Percentiles rank a stretch among this genome's conserved stretches.
Evolutionary conservation across 2,113 vertebrate genomes (phyloP).

Genomic region (Himantopus leucocephalus): DNA sequence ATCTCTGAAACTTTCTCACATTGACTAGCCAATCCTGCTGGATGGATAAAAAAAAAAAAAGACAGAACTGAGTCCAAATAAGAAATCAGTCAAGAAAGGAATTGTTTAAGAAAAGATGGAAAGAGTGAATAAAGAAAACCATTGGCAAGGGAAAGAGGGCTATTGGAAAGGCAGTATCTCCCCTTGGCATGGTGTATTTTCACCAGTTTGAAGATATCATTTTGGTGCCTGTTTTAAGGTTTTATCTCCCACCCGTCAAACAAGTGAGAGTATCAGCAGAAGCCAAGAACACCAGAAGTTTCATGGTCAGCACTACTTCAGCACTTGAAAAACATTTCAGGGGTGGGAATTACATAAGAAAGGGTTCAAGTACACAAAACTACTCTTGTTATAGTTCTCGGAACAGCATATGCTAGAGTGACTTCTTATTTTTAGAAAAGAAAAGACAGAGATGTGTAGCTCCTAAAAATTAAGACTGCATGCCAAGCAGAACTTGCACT

Average conservation of each 20-base stretch:
- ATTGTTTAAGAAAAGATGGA: not conserved
- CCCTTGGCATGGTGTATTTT: not conserved
- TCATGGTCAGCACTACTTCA: not conserved
- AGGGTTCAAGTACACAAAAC: not conserved
- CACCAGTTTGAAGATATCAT: not conserved
- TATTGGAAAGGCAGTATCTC: not conserved
- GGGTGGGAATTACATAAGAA: not conserved
- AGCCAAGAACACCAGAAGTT: not conserved
- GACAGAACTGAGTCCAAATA: not conserved
- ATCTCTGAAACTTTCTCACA: not conserved
- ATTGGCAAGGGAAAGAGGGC: not conserved
- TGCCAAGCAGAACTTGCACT: not conserved
- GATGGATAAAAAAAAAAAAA: not conserved
- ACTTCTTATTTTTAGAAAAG: not conserved
- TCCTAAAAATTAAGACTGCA: constrained; percentile 14
- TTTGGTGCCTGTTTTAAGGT: not conserved
- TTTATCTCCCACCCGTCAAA: not conserved
- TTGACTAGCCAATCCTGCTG: not conserved
- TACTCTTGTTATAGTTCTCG: not conserved
- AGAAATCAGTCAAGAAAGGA: not conserved
- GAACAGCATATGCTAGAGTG: not conserved
- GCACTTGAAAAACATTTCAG: not conserved
- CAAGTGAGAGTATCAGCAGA: not conserved
- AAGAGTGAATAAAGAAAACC: not conserved
- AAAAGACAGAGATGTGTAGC: not conserved